Conservation (phyloP, 1,140 invertebrate species). For the Parapsyche elsis region DNA sequence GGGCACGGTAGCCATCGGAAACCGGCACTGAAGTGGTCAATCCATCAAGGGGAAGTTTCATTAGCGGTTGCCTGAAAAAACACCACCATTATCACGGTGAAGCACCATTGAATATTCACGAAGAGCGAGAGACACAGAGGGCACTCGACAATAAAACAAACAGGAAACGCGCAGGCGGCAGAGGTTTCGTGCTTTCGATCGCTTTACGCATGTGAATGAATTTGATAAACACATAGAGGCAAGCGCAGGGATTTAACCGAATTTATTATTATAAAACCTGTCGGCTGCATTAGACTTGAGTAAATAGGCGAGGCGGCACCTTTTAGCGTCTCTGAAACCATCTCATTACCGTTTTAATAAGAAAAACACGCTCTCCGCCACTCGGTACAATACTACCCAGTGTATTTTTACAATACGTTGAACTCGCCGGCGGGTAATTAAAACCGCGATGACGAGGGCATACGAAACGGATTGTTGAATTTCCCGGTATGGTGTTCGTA, state of each 20-base stretch:
- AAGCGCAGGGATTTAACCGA: too few species aligned
- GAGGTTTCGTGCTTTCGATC: background rate
- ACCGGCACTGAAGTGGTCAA: too few species aligned
- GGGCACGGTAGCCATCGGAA: too few species aligned
- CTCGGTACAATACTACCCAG: too few species aligned
- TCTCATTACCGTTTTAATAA: background rate
- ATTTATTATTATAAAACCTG: too few species aligned
- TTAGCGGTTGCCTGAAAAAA: background rate
- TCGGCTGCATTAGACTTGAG: too few species aligned
- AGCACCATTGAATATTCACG: background rate
- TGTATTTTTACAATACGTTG: too few species aligned
- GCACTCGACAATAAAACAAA: background rate
- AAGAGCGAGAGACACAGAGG: background rate
- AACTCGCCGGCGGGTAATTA: background rate
- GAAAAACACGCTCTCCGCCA: background rate
- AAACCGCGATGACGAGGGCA: background rate
- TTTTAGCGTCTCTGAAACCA: too few species aligned
- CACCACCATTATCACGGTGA: slow-evolving; percentile 1
- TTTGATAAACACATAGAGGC: slow-evolving; percentile 12
- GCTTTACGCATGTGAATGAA: background rate
- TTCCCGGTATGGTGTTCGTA: background rate
- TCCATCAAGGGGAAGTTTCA: background rate
- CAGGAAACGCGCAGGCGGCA: background rate
- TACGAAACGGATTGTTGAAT: too few species aligned
- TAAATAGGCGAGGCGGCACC: too few species aligned